Evolutionary conservation across 1,140 invertebrate genomes (phyloP), one percentile per base, ranked within the genome.

Genomic region (Pantala flavescens): DNA sequence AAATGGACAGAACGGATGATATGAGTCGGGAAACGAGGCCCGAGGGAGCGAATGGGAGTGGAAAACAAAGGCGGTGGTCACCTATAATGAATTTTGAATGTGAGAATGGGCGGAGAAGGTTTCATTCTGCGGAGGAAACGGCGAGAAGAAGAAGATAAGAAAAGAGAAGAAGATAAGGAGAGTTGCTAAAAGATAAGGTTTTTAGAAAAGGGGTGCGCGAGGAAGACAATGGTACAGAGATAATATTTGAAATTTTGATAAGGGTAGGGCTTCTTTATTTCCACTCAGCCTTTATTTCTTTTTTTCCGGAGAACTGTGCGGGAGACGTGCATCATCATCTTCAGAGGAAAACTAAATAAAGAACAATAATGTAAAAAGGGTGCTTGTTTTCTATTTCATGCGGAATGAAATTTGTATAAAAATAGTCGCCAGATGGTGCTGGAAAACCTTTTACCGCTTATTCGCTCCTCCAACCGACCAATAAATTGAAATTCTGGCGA

Each of bases 21-120:
- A 63, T 63, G 49, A 21, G 49, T 1, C 49, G 49, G 16, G 49
- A 12, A 21, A 63, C 49, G 49, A 63, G n/a, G 49, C 16, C 16
- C 16, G 49, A 21, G 49, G 49, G n/a, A 12, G 49, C 12, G 49
- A 63, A 14, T 63, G 49, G 49, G 49, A 63, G 49, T 7, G 49
- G 49, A 63, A 63, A 63, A 63, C 49, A 63, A 63, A 63, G 49
- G 49, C 12, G 49, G 49, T 63, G 49, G 49, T 63, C 49, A 63
- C 49, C 49, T 63, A 63, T 63, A 63, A 63, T 63, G 49, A 63
- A 63, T 63, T 63, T 63, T 63, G 49, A 63, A 63, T 63, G 49
- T 12, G 49, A 63, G 49, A 63, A 63, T 63, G 49, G 49, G 49
- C 16, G 12, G 49, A 21, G 49, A 36, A 36, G 9, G 28, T 36